Percentiles rank a stretch among this genome's conserved stretches.
Evolutionary conservation across 2,797 vertebrate genomes (phyloP).

Genomic region (Pipistrellus pygmaeus): DNA sequence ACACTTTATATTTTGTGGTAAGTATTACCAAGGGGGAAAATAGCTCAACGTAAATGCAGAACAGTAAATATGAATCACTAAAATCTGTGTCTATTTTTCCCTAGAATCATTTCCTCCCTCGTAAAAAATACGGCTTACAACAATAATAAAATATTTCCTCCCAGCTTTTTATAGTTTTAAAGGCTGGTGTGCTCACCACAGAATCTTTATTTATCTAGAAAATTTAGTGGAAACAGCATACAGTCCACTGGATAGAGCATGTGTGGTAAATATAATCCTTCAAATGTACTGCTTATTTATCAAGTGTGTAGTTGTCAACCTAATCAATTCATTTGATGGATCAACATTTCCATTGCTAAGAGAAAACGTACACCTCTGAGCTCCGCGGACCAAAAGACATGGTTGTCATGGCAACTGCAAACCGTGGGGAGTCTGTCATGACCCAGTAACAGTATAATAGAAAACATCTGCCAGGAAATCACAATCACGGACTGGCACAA

Average conservation of each 20-base stretch:
- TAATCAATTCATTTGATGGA: constrained; percentile 75
- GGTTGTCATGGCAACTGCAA: constrained; percentile 90
- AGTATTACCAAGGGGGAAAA: constrained; percentile 54
- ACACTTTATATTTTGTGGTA: constrained; percentile 13
- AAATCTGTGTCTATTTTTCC: constrained; percentile 47
- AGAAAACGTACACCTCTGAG: constrained; percentile 80
- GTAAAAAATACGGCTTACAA: constrained; percentile 38
- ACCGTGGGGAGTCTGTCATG: constrained; percentile 78
- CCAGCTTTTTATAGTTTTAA: constrained; percentile 48
- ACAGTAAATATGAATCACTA: constrained; percentile 34
- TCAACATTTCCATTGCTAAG: constrained; percentile 78
- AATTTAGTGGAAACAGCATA: constrained; percentile 61
- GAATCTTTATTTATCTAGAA: constrained; percentile 55
- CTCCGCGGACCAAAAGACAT: constrained; percentile 86
- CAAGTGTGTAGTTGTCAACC: constrained; percentile 39
- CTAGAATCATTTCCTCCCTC: not conserved
- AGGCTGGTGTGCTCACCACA: constrained; percentile 54
- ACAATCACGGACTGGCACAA: constrained; percentile 80
- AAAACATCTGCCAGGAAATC: constrained; percentile 87
- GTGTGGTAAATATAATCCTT: constrained; percentile 32
- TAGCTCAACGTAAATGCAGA: constrained; percentile 36
- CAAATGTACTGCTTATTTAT: constrained; percentile 54
- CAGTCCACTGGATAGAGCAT: constrained; percentile 38
- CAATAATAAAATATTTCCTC: constrained; percentile 48
- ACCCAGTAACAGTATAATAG: constrained; percentile 83